Percentiles rank a stretch among this genome's conserved stretches.
Conservation (phyloP, 2,888 invertebrate genomes). For the Ceraclea dissimilis region DNA sequence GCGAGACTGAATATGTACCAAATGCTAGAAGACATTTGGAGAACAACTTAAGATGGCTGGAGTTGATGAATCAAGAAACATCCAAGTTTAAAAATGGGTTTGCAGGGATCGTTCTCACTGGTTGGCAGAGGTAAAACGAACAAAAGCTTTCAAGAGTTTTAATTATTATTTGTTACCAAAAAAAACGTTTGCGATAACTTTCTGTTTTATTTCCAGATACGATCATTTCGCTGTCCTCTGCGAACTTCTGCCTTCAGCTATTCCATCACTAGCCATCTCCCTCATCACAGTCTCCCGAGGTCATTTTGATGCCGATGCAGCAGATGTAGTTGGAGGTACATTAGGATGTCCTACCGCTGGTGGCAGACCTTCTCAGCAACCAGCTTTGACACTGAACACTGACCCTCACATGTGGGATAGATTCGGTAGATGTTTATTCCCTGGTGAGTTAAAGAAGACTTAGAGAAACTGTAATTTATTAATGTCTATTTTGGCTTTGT, state of each 20-base stretch:
- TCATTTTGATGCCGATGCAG: constrained; percentile 49
- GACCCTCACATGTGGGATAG: constrained; percentile 58
- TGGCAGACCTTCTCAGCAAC: constrained; percentile 30
- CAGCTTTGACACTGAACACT: constrained; percentile 50
- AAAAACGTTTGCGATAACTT: too few relatives aligned
- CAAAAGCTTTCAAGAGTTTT: too few relatives aligned
- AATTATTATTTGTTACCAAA: too few relatives aligned
- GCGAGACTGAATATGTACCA: constrained; percentile 60
- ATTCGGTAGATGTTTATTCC: constrained; percentile 55
- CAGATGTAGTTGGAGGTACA: constrained; percentile 39
- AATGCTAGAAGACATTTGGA: constrained; percentile 60
- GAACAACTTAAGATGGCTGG: constrained; percentile 63
- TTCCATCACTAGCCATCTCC: constrained; percentile 57
- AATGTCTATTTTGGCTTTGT: not conserved
- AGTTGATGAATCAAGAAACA: constrained; percentile 54
- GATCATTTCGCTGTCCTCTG: constrained; percentile 65
- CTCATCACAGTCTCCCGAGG: constrained; percentile 53
- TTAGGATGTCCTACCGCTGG: constrained; percentile 45
- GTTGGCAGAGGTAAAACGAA: constrained; percentile 45
- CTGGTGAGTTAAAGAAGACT: constrained; percentile 49
- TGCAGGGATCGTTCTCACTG: constrained; percentile 49
- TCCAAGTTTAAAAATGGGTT: constrained; percentile 46
- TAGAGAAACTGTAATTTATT: too few relatives aligned
- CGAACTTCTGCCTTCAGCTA: constrained; percentile 56
- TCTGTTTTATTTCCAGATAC: constrained; percentile 37